Percentiles rank a stretch among this genome's conserved stretches.
These are phyloP conservation scores for Maniola hyperantus DNA, from an alignment of 2,888 invertebrate species.

Conservation along the genomic window DNA sequence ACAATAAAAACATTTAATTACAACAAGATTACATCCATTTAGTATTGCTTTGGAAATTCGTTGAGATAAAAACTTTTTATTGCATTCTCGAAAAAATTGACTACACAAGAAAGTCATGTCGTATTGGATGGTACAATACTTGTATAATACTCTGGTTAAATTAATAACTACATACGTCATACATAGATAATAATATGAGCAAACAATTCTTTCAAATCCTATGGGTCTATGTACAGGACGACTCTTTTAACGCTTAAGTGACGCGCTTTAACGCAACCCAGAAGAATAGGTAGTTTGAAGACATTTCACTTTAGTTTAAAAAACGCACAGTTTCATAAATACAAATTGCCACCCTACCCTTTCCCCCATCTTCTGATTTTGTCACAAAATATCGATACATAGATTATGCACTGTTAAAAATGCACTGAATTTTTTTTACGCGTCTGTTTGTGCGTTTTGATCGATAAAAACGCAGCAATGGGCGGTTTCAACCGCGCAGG, in stretches of 20 bases:
- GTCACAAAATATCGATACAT: not conserved
- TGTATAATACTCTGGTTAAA: slow-evolving; percentile 44
- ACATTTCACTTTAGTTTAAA: too few relatives aligned
- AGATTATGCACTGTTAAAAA: not conserved
- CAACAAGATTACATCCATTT: slow-evolving; percentile 43
- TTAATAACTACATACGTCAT: slow-evolving; percentile 32
- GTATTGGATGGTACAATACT: slow-evolving; percentile 61
- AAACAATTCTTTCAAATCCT: slow-evolving; percentile 36
- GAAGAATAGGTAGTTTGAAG: not conserved
- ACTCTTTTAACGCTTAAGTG: not conserved
- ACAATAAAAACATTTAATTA: slow-evolving; percentile 25
- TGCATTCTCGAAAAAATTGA: slow-evolving; percentile 45
- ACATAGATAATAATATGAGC: slow-evolving; percentile 42
- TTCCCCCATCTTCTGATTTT: too few relatives aligned
- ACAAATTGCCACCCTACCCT: too few relatives aligned
- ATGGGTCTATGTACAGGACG: not conserved
- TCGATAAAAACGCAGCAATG: not conserved
- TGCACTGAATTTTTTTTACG: too few relatives aligned
- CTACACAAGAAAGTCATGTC: slow-evolving; percentile 62
- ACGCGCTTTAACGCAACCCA: not conserved
- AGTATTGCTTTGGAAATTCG: slow-evolving; percentile 76
- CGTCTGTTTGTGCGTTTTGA: too few relatives aligned
- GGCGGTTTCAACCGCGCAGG: not conserved
- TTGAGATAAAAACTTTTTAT: slow-evolving; percentile 56
- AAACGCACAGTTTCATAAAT: too few relatives aligned